phyloP scores from a whole-genome alignment of 2,888 invertebrate genomes.

The Danaus chrysippus region DNA sequence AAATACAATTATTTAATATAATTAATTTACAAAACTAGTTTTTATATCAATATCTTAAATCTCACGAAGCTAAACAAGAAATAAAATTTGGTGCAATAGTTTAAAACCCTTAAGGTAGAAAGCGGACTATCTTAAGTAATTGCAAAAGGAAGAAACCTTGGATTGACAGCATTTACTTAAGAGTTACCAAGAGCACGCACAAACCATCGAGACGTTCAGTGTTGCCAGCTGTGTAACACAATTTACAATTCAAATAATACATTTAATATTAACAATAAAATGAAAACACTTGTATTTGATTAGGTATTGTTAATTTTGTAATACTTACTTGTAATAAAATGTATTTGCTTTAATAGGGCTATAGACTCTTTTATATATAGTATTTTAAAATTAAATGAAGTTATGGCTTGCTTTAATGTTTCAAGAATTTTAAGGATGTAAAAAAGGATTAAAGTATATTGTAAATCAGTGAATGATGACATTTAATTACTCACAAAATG shows the following conservation, averaged over 20 bases:
- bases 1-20: no score
- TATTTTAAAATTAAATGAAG: no score
- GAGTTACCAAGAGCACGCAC: conserved; percentile 9
- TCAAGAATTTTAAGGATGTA: not conserved
- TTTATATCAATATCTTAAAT: no score
- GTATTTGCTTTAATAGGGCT: no score
- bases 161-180: conserved; percentile 8
- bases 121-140: not conserved
- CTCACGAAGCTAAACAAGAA: not conserved
- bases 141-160: conserved; percentile 6
- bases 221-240: conserved; percentile 12
- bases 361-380: no score
- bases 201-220: conserved; percentile 22
- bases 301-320: no score
- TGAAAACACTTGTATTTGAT: no score
- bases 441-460: not conserved
- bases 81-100: not conserved
- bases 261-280: not conserved
- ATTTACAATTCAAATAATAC: not conserved
- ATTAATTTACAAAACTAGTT: no score
- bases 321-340: no score
- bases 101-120: conserved; percentile 10
- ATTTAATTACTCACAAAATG: no score
- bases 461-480: no score
- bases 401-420: not conserved